phyloP scores from a whole-genome alignment of 2,797 vertebrate genomes.

The Pipistrellus pipistrellus region DNA sequence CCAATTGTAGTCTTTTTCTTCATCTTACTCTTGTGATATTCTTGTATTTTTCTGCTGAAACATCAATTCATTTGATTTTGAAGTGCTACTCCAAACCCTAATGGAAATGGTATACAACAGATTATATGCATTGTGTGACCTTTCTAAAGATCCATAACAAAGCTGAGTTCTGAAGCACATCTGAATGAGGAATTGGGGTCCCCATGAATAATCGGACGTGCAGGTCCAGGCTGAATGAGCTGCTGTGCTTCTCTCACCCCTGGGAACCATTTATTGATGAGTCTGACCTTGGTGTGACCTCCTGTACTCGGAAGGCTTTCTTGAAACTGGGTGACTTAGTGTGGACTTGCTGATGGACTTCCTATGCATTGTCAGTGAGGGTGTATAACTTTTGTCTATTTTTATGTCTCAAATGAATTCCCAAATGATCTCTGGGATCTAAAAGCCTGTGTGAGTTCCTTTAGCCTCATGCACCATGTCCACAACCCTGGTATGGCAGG shows the following conservation, averaged over 20 bases:
- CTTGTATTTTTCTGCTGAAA: background rate
- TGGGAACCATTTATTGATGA: background rate
- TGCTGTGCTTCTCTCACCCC: background rate
- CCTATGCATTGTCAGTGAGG: background rate
- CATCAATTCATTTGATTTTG: background rate
- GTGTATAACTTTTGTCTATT: background rate
- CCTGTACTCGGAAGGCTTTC: background rate
- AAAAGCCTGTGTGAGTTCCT: background rate
- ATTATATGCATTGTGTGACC: background rate
- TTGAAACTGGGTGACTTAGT: background rate
- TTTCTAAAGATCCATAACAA: background rate
- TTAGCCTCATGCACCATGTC: background rate
- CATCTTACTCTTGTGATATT: background rate
- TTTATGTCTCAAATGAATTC: background rate
- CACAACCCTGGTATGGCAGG: background rate
- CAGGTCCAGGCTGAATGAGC: no score
- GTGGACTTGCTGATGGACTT: background rate
- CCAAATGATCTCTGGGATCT: background rate
- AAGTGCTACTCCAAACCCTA: background rate
- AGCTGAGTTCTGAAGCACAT: background rate
- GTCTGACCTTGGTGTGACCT: background rate
- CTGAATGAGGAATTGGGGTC: background rate
- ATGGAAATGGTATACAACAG: background rate
- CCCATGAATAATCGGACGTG: background rate
- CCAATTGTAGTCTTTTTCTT: background rate